Evolutionary conservation across 2,888 invertebrate species (phyloP).

Genomic region (Andrena fulva): DNA sequence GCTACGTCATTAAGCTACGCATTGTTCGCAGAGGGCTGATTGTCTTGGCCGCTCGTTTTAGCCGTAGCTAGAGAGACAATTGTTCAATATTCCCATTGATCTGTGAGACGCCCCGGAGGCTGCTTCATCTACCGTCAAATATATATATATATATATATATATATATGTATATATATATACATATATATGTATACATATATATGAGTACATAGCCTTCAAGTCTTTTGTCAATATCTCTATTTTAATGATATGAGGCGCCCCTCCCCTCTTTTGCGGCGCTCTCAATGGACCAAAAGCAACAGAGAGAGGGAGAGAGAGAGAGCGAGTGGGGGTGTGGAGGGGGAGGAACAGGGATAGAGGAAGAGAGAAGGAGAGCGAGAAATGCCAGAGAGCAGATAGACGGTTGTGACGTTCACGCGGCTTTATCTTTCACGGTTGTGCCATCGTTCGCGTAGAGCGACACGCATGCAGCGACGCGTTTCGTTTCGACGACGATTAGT

Average conservation of each 20-base stretch:
- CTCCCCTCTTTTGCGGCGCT: constrained; percentile 28
- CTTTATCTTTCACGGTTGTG: constrained; percentile 71
- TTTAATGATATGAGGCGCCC: constrained; percentile 83
- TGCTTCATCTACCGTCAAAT: constrained; percentile 61
- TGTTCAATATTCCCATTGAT: constrained; percentile 85
- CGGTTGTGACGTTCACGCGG: constrained; percentile 65
- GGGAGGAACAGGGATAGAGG: neutral
- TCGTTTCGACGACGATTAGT: constrained; percentile 60
- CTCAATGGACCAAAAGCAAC: constrained; percentile 35
- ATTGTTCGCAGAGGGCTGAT: constrained; percentile 84
- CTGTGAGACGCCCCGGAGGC: constrained; percentile 80
- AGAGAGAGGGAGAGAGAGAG: constrained; percentile 21
- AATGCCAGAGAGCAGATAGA: constrained; percentile 41
- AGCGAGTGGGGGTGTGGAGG: neutral
- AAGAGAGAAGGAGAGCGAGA: constrained; percentile 10
- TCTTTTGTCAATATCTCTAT: constrained; percentile 84
- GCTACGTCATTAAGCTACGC: constrained; percentile 84
- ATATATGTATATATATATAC: constrained; percentile 38
- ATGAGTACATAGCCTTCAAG: constrained; percentile 48
- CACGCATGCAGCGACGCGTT: constrained; percentile 63
- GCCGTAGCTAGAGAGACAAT: constrained; percentile 84
- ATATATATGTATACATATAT: constrained; percentile 60
- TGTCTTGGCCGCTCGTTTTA: constrained; percentile 84
- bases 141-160: constrained; percentile 68
- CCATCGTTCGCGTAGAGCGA: constrained; percentile 61